These are phyloP conservation scores for human DNA, from an alignment of 2,113 vertebrate genomes.

Conservation along the genomic window DNA sequence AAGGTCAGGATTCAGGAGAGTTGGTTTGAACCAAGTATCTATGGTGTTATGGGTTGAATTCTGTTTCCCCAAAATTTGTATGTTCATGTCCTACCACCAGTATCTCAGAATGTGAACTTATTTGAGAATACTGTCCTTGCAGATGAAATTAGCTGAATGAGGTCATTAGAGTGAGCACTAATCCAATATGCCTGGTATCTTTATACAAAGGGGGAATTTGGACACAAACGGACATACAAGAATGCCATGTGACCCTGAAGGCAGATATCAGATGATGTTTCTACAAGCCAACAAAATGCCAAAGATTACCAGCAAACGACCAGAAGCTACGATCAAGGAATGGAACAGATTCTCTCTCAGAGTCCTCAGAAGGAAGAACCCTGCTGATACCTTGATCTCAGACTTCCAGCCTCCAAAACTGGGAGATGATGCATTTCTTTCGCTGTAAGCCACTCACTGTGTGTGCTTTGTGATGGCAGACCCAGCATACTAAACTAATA, in stretches of 20 bases:
- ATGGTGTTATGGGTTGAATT: too few species aligned
- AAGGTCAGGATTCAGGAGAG: not conserved
- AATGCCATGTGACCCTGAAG: not conserved
- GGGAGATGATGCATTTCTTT: accelerated
- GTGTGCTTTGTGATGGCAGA: too few species aligned
- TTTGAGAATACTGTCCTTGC: not conserved
- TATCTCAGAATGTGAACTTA: not conserved
- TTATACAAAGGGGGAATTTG: not conserved
- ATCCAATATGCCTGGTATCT: not conserved
- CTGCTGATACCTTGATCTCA: not conserved
- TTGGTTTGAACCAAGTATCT: too few species aligned
- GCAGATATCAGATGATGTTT: not conserved
- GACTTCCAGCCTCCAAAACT: not conserved
- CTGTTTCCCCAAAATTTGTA: not conserved
- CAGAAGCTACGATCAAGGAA: not conserved
- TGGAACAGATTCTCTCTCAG: too few species aligned
- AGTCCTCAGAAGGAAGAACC: not conserved
- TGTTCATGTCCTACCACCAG: not conserved
- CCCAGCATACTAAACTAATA: not conserved
- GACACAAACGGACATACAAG: not conserved
- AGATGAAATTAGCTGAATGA: not conserved
- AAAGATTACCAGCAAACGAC: not conserved
- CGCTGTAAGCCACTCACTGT: not conserved
- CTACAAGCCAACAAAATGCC: not conserved
- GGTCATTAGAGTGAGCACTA: too few species aligned